These are phyloP conservation scores for Larimichthys polyactis DNA, from an alignment of 2,113 vertebrate genomes.

Conservation along the genomic window DNA sequence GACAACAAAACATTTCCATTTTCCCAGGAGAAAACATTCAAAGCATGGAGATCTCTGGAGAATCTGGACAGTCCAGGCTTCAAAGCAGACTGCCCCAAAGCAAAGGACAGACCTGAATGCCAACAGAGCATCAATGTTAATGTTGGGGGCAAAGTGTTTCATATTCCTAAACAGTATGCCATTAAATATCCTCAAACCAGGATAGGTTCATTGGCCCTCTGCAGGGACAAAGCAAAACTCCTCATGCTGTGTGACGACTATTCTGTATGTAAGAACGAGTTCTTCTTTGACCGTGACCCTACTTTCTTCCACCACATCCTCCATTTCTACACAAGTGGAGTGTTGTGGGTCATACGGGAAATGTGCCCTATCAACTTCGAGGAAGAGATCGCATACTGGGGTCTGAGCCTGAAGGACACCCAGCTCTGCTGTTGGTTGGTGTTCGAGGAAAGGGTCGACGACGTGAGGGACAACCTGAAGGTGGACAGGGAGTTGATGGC, in stretches of 20 bases:
- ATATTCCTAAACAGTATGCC: slow-evolving; percentile 72
- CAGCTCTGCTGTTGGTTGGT: slow-evolving; percentile 87
- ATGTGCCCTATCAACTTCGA: slow-evolving; percentile 87
- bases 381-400: slow-evolving; percentile 90
- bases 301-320: slow-evolving; percentile 83
- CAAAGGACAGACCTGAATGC: slow-evolving; percentile 19
- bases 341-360: slow-evolving; percentile 86
- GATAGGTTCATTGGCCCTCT: slow-evolving; percentile 82
- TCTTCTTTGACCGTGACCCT: slow-evolving; percentile 88
- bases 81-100: not conserved
- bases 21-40: slow-evolving; percentile 75
- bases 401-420: slow-evolving; percentile 85
- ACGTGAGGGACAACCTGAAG: slow-evolving; percentile 86
- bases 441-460: slow-evolving; percentile 87
- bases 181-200: slow-evolving; percentile 81
- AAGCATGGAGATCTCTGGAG: slow-evolving; percentile 82
- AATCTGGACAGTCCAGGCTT: slow-evolving; percentile 38
- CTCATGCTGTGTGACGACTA: slow-evolving; percentile 86
- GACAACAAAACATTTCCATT: slow-evolving; percentile 74
- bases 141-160: slow-evolving; percentile 82
- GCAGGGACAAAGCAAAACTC: slow-evolving; percentile 70
- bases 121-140: slow-evolving; percentile 80
- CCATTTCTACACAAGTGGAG: slow-evolving; percentile 84
- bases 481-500: slow-evolving; percentile 86
- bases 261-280: slow-evolving; percentile 80